These are phyloP conservation scores for Lamellibrachia satsuma DNA, from an alignment of 2,888 invertebrate species.

Conservation along the genomic window DNA sequence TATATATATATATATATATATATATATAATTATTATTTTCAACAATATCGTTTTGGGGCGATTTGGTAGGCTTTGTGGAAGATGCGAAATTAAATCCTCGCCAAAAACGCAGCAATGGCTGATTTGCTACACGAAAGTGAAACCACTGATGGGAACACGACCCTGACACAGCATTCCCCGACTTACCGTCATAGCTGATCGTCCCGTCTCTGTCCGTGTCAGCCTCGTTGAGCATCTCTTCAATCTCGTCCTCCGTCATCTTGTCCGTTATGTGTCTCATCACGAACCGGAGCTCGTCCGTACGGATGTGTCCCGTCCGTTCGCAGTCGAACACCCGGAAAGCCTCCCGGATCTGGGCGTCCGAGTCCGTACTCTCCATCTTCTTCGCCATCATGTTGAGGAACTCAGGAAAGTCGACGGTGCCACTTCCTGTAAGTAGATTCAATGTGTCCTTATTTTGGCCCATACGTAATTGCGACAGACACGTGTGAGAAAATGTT, in stretches of 20 bases:
- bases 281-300: slow-evolving; percentile 34
- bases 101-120: too few species aligned
- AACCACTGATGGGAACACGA: background rate
- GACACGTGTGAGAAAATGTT: too few species aligned
- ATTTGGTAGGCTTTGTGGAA: too few species aligned
- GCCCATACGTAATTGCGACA: too few species aligned
- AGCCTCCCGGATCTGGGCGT: slow-evolving; percentile 41
- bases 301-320: background rate
- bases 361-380: slow-evolving; percentile 39
- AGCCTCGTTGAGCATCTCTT: slow-evolving; percentile 40
- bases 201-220: slow-evolving; percentile 39
- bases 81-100: too few species aligned
- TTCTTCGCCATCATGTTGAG: slow-evolving; percentile 45
- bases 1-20: slow-evolving; percentile 31
- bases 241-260: slow-evolving; percentile 39
- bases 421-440: slow-evolving; percentile 37
- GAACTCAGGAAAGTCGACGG: slow-evolving; percentile 42
- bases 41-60: background rate
- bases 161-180: background rate
- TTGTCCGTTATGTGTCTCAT: slow-evolving; percentile 38
- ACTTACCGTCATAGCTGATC: slow-evolving; percentile 41
- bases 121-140: too few species aligned
- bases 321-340: slow-evolving; percentile 40
- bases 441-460: background rate
- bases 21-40: background rate